Evolutionary conservation across 1,140 invertebrate genomes (phyloP).

Genomic region (Bombus confusus): DNA sequence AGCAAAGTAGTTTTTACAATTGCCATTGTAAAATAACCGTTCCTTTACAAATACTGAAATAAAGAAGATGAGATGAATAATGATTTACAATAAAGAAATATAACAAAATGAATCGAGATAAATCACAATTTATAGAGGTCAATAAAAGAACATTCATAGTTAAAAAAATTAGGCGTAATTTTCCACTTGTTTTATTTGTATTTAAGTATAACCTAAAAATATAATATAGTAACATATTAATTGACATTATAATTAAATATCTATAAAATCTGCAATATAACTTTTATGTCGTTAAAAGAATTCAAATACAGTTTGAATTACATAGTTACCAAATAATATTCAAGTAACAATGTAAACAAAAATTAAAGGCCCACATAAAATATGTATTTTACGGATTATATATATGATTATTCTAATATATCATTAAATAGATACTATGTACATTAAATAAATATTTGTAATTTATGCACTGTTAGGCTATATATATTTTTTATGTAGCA

Average conservation of each 20-base stretch:
- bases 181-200: not conserved
- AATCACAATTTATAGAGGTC: not conserved
- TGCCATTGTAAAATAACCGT: not conserved
- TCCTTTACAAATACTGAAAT: not conserved
- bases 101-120: not conserved
- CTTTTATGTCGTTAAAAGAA: not conserved
- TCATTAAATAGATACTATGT: not conserved
- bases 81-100: not conserved
- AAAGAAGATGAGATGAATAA: not conserved
- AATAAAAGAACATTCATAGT: no score
- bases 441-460: not conserved
- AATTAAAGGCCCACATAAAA: not conserved
- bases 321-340: not conserved
- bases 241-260: not conserved
- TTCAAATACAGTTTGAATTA: not conserved
- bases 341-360: not conserved
- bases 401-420: not conserved
- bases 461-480: not conserved
- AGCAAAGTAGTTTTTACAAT: not conserved
- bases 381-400: not conserved
- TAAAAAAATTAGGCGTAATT: not conserved
- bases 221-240: not conserved
- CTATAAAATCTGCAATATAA: not conserved
- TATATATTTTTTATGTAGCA: not conserved
- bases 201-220: slow-evolving; percentile 23